Conservation (phyloP, 2,797 vertebrate species). For the Bucorvus abyssinicus region DNA sequence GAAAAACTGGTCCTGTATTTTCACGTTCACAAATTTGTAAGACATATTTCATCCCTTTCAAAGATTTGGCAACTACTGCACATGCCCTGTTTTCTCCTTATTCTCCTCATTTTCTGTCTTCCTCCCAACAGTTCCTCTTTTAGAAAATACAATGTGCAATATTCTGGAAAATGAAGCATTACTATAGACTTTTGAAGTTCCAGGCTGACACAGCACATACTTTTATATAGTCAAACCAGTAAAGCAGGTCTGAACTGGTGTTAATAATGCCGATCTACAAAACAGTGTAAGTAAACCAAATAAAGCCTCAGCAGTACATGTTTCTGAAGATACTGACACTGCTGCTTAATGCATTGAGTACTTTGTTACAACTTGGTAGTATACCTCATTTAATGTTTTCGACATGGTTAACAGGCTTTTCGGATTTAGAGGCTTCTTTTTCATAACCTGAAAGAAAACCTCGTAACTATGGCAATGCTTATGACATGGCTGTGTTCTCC, state of each 20-base stretch:
- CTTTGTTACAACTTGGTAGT: not conserved
- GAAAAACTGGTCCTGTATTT: not conserved
- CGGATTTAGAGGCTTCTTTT: not conserved
- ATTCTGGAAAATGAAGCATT: not conserved
- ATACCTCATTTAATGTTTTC: not conserved
- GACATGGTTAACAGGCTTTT: not conserved
- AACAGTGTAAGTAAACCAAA: not conserved
- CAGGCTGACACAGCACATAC: not conserved
- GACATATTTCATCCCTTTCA: not conserved
- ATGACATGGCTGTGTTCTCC: not conserved
- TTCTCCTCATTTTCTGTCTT: not conserved
- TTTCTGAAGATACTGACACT: not conserved
- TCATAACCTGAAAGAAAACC: not conserved
- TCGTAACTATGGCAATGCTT: not conserved
- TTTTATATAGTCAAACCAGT: not conserved
- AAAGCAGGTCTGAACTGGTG: not conserved
- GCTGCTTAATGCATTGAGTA: not conserved
- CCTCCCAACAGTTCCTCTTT: not conserved
- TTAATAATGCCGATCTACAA: not conserved
- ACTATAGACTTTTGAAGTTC: not conserved
- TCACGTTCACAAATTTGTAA: not conserved
- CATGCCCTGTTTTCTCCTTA: not conserved
- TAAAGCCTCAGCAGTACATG: not conserved
- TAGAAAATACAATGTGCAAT: not conserved
- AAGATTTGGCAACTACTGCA: not conserved